A percentile compares a stretch with the other conserved stretches of the same genome.
These are phyloP conservation scores for Suillia variegata DNA, from an alignment of 2,888 invertebrate species.

Conservation along the genomic window DNA sequence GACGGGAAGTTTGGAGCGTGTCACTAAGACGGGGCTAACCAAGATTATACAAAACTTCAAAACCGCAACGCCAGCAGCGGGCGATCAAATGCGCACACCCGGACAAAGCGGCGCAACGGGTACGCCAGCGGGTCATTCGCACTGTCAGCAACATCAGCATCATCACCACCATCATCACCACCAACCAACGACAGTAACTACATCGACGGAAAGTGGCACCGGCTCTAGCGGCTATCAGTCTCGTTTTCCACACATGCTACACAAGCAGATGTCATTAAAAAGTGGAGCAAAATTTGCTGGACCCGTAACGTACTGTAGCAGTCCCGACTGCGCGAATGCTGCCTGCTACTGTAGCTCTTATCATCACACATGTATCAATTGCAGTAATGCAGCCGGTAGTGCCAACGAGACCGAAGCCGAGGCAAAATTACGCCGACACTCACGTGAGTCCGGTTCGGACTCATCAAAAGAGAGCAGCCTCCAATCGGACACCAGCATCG, in stretches of 20 bases:
- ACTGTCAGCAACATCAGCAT: slow-evolving; percentile 34
- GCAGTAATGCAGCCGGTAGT: slow-evolving; percentile 35
- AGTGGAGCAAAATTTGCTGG: slow-evolving; percentile 36
- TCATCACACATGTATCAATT: slow-evolving; percentile 42
- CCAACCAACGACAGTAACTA: slow-evolving; percentile 29
- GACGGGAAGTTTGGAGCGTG: slow-evolving; percentile 82
- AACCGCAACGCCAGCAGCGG: slow-evolving; percentile 28
- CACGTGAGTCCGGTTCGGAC: slow-evolving; percentile 86
- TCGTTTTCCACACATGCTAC: slow-evolving; percentile 34
- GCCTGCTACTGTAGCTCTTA: slow-evolving; percentile 51
- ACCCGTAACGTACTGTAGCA: slow-evolving; percentile 51
- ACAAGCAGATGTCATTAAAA: slow-evolving; percentile 32
- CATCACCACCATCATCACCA: slow-evolving; percentile 39
- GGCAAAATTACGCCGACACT: slow-evolving; percentile 72
- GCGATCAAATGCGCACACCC: too few relatives aligned
- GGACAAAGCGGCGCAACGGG: slow-evolving; percentile 20
- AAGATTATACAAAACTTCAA: slow-evolving; percentile 85
- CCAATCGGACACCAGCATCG: slow-evolving; percentile 92
- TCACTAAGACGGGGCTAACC: slow-evolving; percentile 80
- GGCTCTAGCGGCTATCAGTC: too few relatives aligned
- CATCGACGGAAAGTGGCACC: slow-evolving; percentile 3
- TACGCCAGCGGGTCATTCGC: slow-evolving; percentile 20
- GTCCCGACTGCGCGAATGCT: slow-evolving; percentile 53
- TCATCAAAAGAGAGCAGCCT: slow-evolving; percentile 88
- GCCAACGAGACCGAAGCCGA: slow-evolving; percentile 47